phyloP scores from a whole-genome alignment of 2,888 invertebrate genomes.

The Phalera bucephala region DNA sequence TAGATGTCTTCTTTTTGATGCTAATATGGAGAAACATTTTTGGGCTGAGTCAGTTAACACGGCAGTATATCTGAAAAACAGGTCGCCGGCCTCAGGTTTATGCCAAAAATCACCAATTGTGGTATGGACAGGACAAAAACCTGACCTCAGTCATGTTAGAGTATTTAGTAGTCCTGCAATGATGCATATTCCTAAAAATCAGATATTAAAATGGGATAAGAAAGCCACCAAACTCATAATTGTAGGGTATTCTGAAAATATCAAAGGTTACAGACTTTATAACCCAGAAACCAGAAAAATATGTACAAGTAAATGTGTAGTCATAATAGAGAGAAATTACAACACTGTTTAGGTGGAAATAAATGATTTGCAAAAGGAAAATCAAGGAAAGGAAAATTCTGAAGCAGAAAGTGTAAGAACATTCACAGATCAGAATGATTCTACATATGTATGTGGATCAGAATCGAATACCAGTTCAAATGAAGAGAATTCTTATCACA shows the following conservation, averaged over 20 bases:
- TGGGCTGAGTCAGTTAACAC: constrained; percentile 22
- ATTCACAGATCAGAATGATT: neutral
- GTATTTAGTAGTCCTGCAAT: constrained; percentile 6
- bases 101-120: constrained; percentile 2
- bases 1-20: constrained; percentile 22
- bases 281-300: neutral
- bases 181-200: constrained; percentile 7
- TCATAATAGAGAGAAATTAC: neutral
- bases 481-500: too few relatives aligned
- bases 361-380: neutral
- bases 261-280: neutral
- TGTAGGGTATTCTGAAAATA: neutral
- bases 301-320: neutral
- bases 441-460: neutral
- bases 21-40: constrained; percentile 10
- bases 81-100: neutral
- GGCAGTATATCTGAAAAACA: constrained; percentile 12
- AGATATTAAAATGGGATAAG: constrained; percentile 10
- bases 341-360: neutral
- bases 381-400: neutral
- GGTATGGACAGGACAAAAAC: constrained; percentile 2
- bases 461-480: too few relatives aligned
- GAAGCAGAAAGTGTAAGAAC: neutral
- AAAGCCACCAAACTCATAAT: constrained; percentile 4
- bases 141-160: constrained; percentile 1